Evolutionary conservation across 2,797 vertebrate species (phyloP), one percentile per base, ranked within the genome.

Genomic region (Cetoscarus ocellatus): DNA sequence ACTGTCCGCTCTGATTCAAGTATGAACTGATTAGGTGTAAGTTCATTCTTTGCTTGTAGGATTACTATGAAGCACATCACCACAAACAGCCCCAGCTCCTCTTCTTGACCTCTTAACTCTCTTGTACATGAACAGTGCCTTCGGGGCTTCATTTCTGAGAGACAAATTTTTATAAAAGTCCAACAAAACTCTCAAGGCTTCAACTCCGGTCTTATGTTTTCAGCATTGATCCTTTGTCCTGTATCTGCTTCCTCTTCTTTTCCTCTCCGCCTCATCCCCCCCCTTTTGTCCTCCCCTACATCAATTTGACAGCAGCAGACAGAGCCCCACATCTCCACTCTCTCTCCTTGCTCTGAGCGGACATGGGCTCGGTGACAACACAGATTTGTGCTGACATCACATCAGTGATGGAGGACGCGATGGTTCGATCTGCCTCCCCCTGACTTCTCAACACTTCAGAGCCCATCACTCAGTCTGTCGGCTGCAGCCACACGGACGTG

Each of bases 381-480:
- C 61, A 39, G 57, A 81, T 81, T 65, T 79, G 63, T 60, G 54
- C 67, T 70, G 83, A 80, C 74, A 73, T 77, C 62, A 74, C 70
- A 67, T 63, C 27, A 50, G 48, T 57, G 73, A 81, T 70, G 54
- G 56, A 83, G 62, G 67, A 82, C 11, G 60, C 51, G 14, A 57
- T 27, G 8, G 75, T 50, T 54, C 3, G 1, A 65, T 67, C 43
- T 13, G 6, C 45, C 62, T 8, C 51, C 27, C 8, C 3, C 44
- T 1, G 17, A 72, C 66, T 15, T 65, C 57, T 75, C 61, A 66
- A 58, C 40, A 27, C 61, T 65, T 71, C 43, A 68, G 68, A 67
- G 35, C 55, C 65, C 62, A 82, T 81, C 64, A 55, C 43, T 88
- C 82, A 80, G 80, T 78, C 76, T 82, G 73, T 72, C 64, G 60